Conservation (phyloP, 2,113 vertebrate species). For the Microtus pennsylvanicus region DNA sequence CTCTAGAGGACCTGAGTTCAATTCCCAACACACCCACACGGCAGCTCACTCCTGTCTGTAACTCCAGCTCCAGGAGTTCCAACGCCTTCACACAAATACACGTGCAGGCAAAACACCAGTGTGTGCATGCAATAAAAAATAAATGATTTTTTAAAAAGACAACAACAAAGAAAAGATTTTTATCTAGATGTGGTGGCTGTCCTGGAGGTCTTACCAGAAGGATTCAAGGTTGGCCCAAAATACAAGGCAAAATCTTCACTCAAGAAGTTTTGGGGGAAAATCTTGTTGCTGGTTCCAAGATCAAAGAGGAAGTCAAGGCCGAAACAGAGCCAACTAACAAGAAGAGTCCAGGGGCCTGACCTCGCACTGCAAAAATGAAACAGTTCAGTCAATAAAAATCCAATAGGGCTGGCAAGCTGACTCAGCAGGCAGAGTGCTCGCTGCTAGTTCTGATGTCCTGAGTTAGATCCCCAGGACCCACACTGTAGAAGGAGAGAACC, state of each 20-base stretch:
- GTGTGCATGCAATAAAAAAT: neutral
- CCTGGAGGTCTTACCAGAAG: neutral
- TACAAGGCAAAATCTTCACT: neutral
- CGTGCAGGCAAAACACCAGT: neutral
- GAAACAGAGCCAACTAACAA: neutral
- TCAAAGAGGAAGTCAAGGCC: neutral
- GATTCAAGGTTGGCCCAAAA: neutral
- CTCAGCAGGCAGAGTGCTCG: neutral
- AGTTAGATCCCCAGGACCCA: neutral
- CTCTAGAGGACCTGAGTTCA: neutral
- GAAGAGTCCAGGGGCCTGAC: neutral
- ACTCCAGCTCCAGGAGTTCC: neutral
- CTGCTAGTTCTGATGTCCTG: neutral
- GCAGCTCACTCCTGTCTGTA: neutral
- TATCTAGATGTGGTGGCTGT: neutral
- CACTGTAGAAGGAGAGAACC: neutral
- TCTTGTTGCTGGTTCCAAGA: neutral
- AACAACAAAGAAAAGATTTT: neutral
- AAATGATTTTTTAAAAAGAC: neutral
- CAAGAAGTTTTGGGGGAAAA: neutral
- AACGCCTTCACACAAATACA: neutral
- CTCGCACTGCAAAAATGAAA: neutral
- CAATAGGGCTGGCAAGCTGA: neutral
- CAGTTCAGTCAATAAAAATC: neutral
- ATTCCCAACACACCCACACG: neutral